Base-by-base conservation (phyloP, 1,140 invertebrate genomes). In the Megathymus violae region DNA sequence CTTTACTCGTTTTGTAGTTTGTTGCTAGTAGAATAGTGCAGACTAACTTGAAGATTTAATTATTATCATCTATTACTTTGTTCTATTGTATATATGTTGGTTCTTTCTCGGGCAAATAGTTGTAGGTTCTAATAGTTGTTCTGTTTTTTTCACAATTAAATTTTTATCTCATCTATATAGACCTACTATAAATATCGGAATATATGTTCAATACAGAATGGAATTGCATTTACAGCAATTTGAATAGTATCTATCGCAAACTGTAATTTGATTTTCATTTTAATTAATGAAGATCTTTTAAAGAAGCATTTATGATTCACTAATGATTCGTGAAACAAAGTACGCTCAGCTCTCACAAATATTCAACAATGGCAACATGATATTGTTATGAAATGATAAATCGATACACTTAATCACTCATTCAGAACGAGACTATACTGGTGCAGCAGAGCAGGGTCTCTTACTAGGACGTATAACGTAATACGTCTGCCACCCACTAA, bases 371-470 rank as follows among this genome's bases (percentile, higher is more conserved):
- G 31, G 52, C 52, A 59, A 47, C 41, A 58, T 6, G 27, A 34
- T 43, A 52, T 76, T 69, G 71, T 82, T 80, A 76, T 63, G 60
- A 75, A 74, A 81, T 78, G 78, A 82, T 79, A 64, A 71, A 82
- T 81, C 67, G 74, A 68, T 74, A 64, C 46, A 72, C 67, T 78
- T 76, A 76, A 85, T 79, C 76, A 77, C 59, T 79, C 70, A 80
- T 76, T 76, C 70, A 76, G 19, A 70, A 54, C 65, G 54, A 70
- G 62, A 46, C 54, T 41, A n/a, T n/a, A n/a, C n/a, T n/a, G n/a
- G 44, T 64, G 71, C 75, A 67, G 62, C 71, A 70, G 71, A 76
- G 72, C 65, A 66, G 69, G 41, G 40, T 67, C 25, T 46, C 44
- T 31, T 25, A 14, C 16, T 31, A 31, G 4, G 25, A 54, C 34